Base-by-base conservation (phyloP, 2,888 invertebrate species). In the Cenopis cana region DNA sequence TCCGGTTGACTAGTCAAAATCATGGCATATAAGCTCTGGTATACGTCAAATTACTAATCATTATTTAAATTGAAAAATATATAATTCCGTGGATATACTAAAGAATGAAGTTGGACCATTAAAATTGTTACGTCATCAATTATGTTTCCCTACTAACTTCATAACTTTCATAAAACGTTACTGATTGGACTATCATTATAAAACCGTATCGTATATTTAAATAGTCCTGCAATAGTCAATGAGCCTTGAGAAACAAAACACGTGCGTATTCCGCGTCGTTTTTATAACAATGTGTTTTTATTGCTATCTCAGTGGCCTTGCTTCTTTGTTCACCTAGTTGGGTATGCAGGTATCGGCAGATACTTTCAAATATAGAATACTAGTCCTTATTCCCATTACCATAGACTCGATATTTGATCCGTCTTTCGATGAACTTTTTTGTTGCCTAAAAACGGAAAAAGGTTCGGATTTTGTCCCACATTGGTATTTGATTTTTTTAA, bases 241-340 rank as follows among this genome's bases (percentile, higher is more conserved):
- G n/a, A 46, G 55, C 18, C 52, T 68, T 68, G 60, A 46, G 60
- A 68, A 41, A 20, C 60, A 29, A 61, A 61, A 49, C 60, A 68
- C 60, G 54, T 54, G 59, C 36, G 64, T 8, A 46, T 46, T 67
- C 18, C 20, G 33, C 18, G 38, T 49, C n/a, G 46, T 54, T 61
- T 36, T 66, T 56, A 46, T 54, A 46, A 29, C 38, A 24, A 17
- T 14, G n/a, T 20, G 20, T 38, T 64, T 20, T 55, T 56, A 65
- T 29, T 55, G 11, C 20, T 56, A 12, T 20, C 55, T 29, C 54
- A 12, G 29, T 46, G 65, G 36, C 46, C 65, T 52, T 41, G 57
- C 17, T 1, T n/a, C 46, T 46, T 46, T 46, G 36, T 33, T 14
- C 41, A 29, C 29, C 24, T 55, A 3, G 12, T 41, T 11, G 6